Evolutionary conservation across 2,888 invertebrate species (phyloP).

Genomic region (Brenthis ino): DNA sequence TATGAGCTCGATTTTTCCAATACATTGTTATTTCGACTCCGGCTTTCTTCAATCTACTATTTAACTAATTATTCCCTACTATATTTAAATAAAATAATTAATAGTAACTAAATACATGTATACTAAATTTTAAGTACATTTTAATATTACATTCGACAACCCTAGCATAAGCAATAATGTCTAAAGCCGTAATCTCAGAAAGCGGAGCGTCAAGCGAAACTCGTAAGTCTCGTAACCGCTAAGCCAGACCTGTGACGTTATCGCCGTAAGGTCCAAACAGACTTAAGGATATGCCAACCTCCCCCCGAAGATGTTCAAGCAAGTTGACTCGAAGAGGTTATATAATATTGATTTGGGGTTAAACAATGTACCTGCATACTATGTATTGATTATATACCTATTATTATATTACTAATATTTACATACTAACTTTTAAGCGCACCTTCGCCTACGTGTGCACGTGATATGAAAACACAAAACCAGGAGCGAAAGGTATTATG

Average conservation of each 20-base stretch:
- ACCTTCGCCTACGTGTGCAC: too few relatives aligned
- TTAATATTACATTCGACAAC: conserved; percentile 45
- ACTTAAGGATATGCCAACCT: conserved; percentile 18
- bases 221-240: conserved; percentile 62
- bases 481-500: too few relatives aligned
- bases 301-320: conserved; percentile 1
- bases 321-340: not conserved
- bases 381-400: not conserved
- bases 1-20: too few relatives aligned
- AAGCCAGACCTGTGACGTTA: conserved; percentile 75
- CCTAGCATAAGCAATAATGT: conserved; percentile 65
- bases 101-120: too few relatives aligned
- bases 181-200: conserved; percentile 70
- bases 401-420: too few relatives aligned
- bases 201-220: conserved; percentile 75
- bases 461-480: too few relatives aligned
- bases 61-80: too few relatives aligned
- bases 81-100: too few relatives aligned
- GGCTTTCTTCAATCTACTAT: too few relatives aligned
- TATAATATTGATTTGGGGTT: not conserved
- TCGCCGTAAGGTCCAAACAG: conserved; percentile 52
- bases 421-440: too few relatives aligned
- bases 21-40: too few relatives aligned
- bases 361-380: not conserved
- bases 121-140: not conserved